Base-by-base conservation (phyloP, 2,888 invertebrate species). In the Drosophila affinis region DNA sequence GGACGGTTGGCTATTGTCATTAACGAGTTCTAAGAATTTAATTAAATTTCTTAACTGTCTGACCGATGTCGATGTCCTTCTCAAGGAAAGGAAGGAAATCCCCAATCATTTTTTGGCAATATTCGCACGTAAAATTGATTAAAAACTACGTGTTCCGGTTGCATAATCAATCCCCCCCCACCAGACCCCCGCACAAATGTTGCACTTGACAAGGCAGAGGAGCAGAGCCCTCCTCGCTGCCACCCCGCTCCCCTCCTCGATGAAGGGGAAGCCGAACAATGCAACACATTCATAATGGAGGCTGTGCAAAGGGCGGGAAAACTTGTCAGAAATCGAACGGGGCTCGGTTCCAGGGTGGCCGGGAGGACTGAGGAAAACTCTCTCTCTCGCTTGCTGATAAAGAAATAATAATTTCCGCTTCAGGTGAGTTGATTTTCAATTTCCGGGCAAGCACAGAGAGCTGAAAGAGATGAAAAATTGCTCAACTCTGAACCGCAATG, bases 61-160 rank as follows among this genome's bases (percentile, higher is more conserved):
- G 54, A 46, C 53, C 55, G 53, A 17, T 70, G 76, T 65, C 76
- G 64, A 12, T 17, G 51, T 39, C 52, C 54, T 56, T 54, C 12
- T 44, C 39, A 53, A 14, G 18, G 45, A 17, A 27, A 24, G 3
- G 9, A 53, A 18, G 29, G 45, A 17, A 27, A 24, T 1, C 9
- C 29, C 18, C 44, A 3, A 34, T n/a, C 21, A n/a, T 48, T 45
- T 45, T 65, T 74, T 27, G 48, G 51, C 49, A 56, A 75, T 77
- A 76, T 79, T 79, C 60, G 79, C 90, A 89, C 90, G 90, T 88
- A 84, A 73, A 79, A 82, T 85, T 90, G 88, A 89, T 89, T 90
- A 89, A 87, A 83, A 84, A 76, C 61, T 83, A 90, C 90, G 90
- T 90, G 90, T 78, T 76, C 70, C 69, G 82, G 80, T 87, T 89